phyloP scores from a whole-genome alignment of 2,113 vertebrate species.

The Brachyistius frenatus region DNA sequence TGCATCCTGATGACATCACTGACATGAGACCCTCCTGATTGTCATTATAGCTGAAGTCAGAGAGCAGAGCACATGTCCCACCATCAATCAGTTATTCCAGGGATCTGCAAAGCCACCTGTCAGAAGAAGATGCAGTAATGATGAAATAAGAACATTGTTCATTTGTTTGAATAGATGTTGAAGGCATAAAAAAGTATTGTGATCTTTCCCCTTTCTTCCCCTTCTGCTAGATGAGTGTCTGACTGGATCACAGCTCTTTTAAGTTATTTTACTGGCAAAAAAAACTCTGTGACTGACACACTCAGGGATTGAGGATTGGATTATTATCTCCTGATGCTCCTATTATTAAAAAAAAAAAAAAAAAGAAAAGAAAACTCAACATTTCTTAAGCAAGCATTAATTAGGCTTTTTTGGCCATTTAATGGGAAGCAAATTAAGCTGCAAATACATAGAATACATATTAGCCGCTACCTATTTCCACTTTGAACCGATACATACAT shows the following conservation, averaged over 20 bases:
- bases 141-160: slow-evolving; percentile 2
- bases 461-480: no score
- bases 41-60: slow-evolving; percentile 1
- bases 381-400: no score
- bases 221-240: not conserved
- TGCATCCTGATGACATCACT: not conserved
- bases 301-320: not conserved
- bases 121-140: not conserved
- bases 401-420: no score
- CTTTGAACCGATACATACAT: no score
- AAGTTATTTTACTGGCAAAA: not conserved
- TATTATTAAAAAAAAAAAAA: no score
- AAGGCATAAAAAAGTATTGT: slow-evolving; percentile 6
- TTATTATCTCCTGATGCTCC: no score
- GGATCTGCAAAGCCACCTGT: slow-evolving; percentile 20
- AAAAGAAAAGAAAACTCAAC: no score
- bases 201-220: not conserved
- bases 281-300: not conserved
- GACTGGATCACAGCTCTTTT: slow-evolving; percentile 5
- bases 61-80: slow-evolving; percentile 21
- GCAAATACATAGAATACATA: no score
- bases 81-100: slow-evolving; percentile 10
- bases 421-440: no score
- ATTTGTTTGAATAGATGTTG: not conserved
- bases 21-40: not conserved